Conservation (phyloP, 2,888 invertebrate species). For the Dioctria linearis region DNA sequence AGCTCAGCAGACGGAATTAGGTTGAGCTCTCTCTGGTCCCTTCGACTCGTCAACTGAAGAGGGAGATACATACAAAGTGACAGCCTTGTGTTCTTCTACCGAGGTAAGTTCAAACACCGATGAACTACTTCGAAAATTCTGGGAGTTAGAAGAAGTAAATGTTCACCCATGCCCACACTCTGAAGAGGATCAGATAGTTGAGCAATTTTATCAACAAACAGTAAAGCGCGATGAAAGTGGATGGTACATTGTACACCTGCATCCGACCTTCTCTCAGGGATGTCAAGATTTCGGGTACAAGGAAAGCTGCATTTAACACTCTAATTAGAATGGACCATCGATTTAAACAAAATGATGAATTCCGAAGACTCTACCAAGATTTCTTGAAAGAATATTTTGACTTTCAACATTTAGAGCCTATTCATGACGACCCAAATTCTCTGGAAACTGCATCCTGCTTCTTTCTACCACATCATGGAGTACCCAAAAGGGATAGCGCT, state of each 20-base stretch:
- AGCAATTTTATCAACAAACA: neutral
- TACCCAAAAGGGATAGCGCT: neutral
- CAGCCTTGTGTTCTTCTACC: neutral
- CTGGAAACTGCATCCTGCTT: neutral
- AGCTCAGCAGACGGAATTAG: neutral
- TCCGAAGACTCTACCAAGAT: neutral
- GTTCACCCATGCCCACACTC: neutral
- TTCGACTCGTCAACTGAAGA: neutral
- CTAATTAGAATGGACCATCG: neutral
- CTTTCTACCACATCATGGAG: neutral
- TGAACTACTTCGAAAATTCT: neutral
- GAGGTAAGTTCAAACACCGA: neutral
- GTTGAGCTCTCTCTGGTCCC: neutral
- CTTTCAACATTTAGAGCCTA: neutral
- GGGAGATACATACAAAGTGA: neutral
- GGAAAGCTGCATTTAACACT: neutral
- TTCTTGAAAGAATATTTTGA: neutral
- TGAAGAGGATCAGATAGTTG: neutral
- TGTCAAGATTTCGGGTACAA: neutral
- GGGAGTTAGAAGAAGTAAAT: neutral
- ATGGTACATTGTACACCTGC: neutral
- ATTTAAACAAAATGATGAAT: neutral
- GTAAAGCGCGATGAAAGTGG: neutral
- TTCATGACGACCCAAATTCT: neutral
- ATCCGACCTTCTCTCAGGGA: neutral